These are phyloP conservation scores for Aphelinus certus DNA, from an alignment of 1,140 invertebrate species.

Conservation along the genomic window DNA sequence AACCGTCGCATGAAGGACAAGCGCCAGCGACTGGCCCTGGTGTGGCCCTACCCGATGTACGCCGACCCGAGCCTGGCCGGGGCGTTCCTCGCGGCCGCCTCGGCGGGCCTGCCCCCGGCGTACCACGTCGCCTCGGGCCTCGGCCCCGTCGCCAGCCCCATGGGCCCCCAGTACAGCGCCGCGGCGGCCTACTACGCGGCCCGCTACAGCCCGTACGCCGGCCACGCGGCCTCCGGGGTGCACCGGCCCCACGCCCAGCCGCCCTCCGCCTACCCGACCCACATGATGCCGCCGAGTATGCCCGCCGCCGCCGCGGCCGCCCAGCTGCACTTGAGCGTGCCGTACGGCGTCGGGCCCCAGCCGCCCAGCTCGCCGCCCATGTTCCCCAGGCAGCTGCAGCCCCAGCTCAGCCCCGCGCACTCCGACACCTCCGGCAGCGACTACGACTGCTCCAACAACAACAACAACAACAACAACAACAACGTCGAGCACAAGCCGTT, in stretches of 20 bases:
- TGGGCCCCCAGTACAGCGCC: constrained; percentile 46
- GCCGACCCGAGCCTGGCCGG: constrained; percentile 91
- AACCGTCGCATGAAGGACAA: constrained; percentile 99
- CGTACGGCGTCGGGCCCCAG: too few species aligned
- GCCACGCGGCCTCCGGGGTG: constrained; percentile 30
- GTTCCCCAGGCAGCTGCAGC: neutral
- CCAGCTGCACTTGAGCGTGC: constrained; percentile 28
- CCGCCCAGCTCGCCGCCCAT: constrained; percentile 5
- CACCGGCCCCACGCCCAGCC: constrained; percentile 49
- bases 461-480: constrained; percentile 50
- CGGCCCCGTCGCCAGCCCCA: neutral
- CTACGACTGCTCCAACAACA: constrained; percentile 56
- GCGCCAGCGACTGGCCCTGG: constrained; percentile 88
- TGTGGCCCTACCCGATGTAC: constrained; percentile 95
- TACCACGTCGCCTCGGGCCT: constrained; percentile 61
- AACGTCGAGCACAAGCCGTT: constrained; percentile 20
- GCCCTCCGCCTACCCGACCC: constrained; percentile 38
- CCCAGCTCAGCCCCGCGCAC: constrained; percentile 54
- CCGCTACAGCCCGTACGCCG: constrained; percentile 52
- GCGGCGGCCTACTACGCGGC: constrained; percentile 55
- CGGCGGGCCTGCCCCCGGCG: constrained; percentile 67
- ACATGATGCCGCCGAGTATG: neutral
- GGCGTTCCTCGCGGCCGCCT: constrained; percentile 79
- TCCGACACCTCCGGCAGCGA: constrained; percentile 60
- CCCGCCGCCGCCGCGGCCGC: constrained; percentile 30